Evolutionary conservation across 2,888 invertebrate species (phyloP).

Genomic region (Dicranocentrus wangi): DNA sequence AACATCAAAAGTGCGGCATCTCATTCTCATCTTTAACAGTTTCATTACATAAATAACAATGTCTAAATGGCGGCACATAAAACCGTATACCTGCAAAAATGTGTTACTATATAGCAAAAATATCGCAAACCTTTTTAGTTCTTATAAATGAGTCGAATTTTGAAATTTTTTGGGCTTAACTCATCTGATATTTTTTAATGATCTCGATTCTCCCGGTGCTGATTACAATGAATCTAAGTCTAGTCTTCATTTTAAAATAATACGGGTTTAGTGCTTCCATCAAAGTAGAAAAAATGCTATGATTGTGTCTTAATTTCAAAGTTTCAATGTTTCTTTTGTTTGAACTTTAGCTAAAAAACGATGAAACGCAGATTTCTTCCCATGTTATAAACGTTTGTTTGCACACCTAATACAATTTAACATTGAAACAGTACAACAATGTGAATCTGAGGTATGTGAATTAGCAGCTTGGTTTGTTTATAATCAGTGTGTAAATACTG

Average conservation of each 20-base stretch:
- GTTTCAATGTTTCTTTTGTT: constrained; percentile 44
- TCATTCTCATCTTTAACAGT: constrained; percentile 32
- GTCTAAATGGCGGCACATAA: constrained; percentile 35
- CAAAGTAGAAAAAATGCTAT: neutral
- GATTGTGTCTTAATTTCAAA: neutral
- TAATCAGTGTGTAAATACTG: neutral
- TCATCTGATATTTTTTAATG: too few relatives aligned
- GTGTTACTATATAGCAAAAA: too few relatives aligned
- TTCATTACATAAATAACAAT: neutral
- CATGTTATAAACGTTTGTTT: constrained; percentile 23
- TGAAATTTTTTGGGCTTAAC: too few relatives aligned
- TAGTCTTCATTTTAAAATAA: too few relatives aligned
- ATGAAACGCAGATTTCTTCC: constrained; percentile 52
- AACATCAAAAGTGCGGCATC: constrained; percentile 90
- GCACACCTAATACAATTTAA: constrained; percentile 6
- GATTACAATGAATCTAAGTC: too few relatives aligned
- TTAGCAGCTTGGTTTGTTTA: neutral
- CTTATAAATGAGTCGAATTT: too few relatives aligned
- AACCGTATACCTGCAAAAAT: constrained; percentile 26
- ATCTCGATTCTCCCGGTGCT: too few relatives aligned
- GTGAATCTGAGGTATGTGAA: constrained; percentile 48
- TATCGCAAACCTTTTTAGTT: too few relatives aligned
- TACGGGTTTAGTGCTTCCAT: constrained; percentile 54
- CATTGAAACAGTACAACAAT: neutral
- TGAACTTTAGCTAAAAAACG: constrained; percentile 63